Evolutionary conservation across 2,113 vertebrate species (phyloP), one percentile per base, ranked within the genome.

Genomic region (Silurus meridionalis): DNA sequence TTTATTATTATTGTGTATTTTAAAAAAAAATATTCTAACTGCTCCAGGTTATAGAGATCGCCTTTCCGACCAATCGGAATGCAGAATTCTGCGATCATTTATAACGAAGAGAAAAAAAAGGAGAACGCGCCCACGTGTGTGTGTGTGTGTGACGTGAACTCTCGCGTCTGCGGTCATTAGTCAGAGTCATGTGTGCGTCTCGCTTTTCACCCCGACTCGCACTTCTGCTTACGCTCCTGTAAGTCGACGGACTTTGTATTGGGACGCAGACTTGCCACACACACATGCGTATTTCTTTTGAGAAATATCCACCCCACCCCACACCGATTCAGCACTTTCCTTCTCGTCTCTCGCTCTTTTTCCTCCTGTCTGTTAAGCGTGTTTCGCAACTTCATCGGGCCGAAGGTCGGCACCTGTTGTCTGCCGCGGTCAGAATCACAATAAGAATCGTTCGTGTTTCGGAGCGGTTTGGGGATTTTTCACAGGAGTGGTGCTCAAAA

Each of bases 191-290:
- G 52, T 64, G 8, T 78, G 52, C 71, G 63, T 60, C 11, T 72
- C 58, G 25, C 25, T 37, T 10, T 86, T 17, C 66, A 83, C 64
- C 81, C 52, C 17, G 52, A 67, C 66, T 72, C 77, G n/a, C 46
- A 58, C 84, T 87, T 85, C 84, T 86, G 79, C 85, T 82, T 86
- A 37, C 58, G 46, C 0, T 69, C 23, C 5, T 86, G 21, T 63
- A 63, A 15, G 84, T 75, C 64, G 72, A 79, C 85, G 80, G 83
- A 74, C 86, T 74, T 87, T 80, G 72, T 80, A 57, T 87, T 82
- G 37, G 37, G 83, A 60, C 64, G 10, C 15, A 79, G 83, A 28
- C 52, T 61, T 74, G 69, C 8, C 19, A 15, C 46, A 74, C 46
- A n/a, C 74, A n/a, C 50, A 53, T 10, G 14, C 50, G 8, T 8